These are phyloP conservation scores for Trematomus loennbergii DNA, from an alignment of 2,113 vertebrate genomes.

Conservation along the genomic window DNA sequence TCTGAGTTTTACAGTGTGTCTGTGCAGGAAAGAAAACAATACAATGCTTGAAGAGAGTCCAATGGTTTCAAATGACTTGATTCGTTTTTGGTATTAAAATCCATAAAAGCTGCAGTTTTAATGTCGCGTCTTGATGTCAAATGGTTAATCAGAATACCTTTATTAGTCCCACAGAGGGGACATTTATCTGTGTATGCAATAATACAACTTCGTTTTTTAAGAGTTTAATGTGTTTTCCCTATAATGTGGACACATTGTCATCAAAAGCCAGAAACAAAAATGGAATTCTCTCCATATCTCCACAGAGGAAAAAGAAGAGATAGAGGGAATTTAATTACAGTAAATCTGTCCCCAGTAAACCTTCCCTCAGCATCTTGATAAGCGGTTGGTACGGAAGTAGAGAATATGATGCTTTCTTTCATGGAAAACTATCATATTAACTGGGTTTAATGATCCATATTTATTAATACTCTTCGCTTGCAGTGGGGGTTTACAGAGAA, in stretches of 20 bases:
- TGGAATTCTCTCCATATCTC: neutral
- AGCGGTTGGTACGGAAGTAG: neutral
- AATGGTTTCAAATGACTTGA: neutral
- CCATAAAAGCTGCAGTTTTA: neutral
- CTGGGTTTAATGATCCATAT: constrained; percentile 4
- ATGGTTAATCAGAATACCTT: too few relatives aligned
- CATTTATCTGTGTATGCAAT: too few relatives aligned
- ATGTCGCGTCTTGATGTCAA: neutral
- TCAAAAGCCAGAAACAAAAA: neutral
- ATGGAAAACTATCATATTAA: constrained; percentile 11
- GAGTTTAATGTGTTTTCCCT: neutral
- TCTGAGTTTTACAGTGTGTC: neutral
- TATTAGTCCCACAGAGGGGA: too few relatives aligned
- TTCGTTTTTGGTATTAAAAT: neutral
- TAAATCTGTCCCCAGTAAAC: constrained; percentile 38
- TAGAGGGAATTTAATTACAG: constrained; percentile 21
- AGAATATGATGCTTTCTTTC: constrained; percentile 3
- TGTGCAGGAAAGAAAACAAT: neutral
- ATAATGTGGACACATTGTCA: neutral
- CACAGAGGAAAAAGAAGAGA: constrained; percentile 33
- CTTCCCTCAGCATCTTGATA: neutral
- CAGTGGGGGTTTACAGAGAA: neutral
- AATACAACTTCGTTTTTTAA: neutral
- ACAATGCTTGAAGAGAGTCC: neutral
- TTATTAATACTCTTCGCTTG: neutral